Percentiles rank a stretch among this genome's conserved stretches.
Evolutionary conservation across 30 jellyfish, hydroid and myxozoan species (phyloP).

Genomic region (Haliclystus octoradiatus): DNA sequence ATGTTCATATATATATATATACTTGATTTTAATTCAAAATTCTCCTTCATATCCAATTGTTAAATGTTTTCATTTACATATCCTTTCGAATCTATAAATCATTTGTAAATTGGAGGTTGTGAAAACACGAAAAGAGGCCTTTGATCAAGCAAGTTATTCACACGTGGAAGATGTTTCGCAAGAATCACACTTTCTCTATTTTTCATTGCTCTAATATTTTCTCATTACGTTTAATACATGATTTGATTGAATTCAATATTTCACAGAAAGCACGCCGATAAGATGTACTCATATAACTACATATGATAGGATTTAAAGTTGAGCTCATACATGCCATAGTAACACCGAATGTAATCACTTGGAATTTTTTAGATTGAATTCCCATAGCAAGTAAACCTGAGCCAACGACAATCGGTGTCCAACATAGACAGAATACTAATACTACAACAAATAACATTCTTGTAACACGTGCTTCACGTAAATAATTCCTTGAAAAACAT

Average conservation of each 20-base stretch:
- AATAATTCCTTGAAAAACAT: not conserved
- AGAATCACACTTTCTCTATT: no score
- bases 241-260: not conserved
- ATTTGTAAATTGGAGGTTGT: no score
- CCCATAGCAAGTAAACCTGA: conserved; percentile 49
- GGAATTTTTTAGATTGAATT: conserved; percentile 42
- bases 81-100: no score
- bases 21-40: no score
- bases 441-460: conserved; percentile 80
- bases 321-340: conserved; percentile 77
- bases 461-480: conserved; percentile 65
- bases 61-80: no score
- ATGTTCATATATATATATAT: no score
- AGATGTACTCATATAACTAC: conserved; percentile 58
- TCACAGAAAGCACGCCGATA: conserved; percentile 51
- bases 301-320: conserved; percentile 68
- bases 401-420: conserved; percentile 91
- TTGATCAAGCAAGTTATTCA: no score
- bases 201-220: no score
- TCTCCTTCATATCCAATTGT: no score
- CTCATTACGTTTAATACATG: not conserved
- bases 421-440: conserved; percentile 62
- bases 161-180: no score
- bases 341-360: conserved; percentile 53
- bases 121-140: no score